phyloP scores from a whole-genome alignment of 2,888 invertebrate genomes.

The Orgyia antiqua region DNA sequence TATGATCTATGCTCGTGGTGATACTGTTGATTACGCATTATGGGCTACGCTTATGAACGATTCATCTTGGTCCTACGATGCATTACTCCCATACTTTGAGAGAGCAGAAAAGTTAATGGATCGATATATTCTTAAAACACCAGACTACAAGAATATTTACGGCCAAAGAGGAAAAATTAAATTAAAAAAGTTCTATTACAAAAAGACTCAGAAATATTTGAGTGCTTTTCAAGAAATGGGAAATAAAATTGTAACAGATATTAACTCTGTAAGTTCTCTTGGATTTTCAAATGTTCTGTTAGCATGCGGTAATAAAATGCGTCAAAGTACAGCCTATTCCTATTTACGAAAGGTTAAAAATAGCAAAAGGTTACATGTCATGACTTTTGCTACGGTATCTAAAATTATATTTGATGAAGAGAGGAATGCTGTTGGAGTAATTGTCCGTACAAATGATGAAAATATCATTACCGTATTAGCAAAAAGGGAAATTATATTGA shows the following conservation, averaged over 20 bases:
- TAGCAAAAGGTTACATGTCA: slow-evolving; percentile 39
- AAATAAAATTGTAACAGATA: slow-evolving; percentile 24
- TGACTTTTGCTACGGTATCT: slow-evolving; percentile 62
- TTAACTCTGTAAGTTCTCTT: slow-evolving; percentile 19
- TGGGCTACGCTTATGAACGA: slow-evolving; percentile 27
- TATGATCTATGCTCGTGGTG: slow-evolving; percentile 30
- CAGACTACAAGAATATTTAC: slow-evolving; percentile 26
- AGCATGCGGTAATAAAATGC: slow-evolving; percentile 51
- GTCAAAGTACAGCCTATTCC: slow-evolving; percentile 66
- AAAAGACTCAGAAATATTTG: slow-evolving; percentile 25
- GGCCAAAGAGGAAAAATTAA: slow-evolving; percentile 53
- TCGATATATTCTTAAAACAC: slow-evolving; percentile 19
- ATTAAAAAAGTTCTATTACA: slow-evolving; percentile 32
- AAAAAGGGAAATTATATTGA: slow-evolving; percentile 62
- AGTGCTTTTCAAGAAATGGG: slow-evolving; percentile 60
- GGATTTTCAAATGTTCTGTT: slow-evolving; percentile 62
- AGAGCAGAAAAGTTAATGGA: slow-evolving; percentile 28
- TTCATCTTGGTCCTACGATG: slow-evolving; percentile 26
- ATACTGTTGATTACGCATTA: slow-evolving; percentile 26
- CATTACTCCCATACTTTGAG: slow-evolving; percentile 27
- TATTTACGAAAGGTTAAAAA: slow-evolving; percentile 47
- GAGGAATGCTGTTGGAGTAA: slow-evolving; percentile 55
- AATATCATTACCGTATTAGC: slow-evolving; percentile 32
- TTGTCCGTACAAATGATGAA: slow-evolving; percentile 37
- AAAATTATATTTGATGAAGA: slow-evolving; percentile 65